Percentiles rank a stretch among this genome's conserved stretches.
These are phyloP conservation scores for Melanotaenia duboulayi DNA, from an alignment of 2,113 vertebrate genomes.

Conservation along the genomic window DNA sequence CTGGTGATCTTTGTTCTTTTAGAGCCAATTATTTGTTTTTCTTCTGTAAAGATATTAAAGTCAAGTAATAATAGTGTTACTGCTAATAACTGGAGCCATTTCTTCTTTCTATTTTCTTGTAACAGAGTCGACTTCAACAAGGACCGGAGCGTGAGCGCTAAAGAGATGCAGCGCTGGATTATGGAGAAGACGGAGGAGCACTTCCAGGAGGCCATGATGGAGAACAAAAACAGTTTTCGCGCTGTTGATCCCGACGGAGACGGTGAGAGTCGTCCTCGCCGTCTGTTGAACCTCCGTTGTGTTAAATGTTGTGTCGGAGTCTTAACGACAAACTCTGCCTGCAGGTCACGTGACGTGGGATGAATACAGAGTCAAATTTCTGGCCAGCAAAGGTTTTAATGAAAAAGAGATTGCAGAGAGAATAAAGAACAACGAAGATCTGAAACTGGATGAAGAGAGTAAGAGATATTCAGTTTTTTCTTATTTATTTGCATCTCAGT, in stretches of 20 bases:
- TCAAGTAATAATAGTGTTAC: not conserved
- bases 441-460: conserved; percentile 98
- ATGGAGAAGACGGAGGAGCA: conserved; percentile 97
- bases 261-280: conserved; percentile 77
- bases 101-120: not conserved
- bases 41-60: not conserved
- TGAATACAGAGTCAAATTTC: conserved; percentile 93
- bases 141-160: conserved; percentile 89
- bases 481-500: not conserved
- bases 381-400: conserved; percentile 94
- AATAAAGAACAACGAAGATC: conserved; percentile 90
- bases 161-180: conserved; percentile 96
- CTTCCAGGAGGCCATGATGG: conserved; percentile 90
- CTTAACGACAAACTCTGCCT: not conserved
- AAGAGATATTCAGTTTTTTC: conserved; percentile 72
- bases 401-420: conserved; percentile 91
- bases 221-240: conserved; percentile 92
- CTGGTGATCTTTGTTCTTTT: no score
- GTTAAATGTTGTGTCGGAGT: not conserved
- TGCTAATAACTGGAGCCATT: conserved; percentile 2
- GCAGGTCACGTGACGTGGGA: conserved; percentile 94
- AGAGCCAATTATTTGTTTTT: not conserved
- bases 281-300: not conserved
- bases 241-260: conserved; percentile 94
- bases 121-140: conserved; percentile 90